Evolutionary conservation across 2,888 invertebrate species (phyloP).

Genomic region (Schrankia costaestrigalis): DNA sequence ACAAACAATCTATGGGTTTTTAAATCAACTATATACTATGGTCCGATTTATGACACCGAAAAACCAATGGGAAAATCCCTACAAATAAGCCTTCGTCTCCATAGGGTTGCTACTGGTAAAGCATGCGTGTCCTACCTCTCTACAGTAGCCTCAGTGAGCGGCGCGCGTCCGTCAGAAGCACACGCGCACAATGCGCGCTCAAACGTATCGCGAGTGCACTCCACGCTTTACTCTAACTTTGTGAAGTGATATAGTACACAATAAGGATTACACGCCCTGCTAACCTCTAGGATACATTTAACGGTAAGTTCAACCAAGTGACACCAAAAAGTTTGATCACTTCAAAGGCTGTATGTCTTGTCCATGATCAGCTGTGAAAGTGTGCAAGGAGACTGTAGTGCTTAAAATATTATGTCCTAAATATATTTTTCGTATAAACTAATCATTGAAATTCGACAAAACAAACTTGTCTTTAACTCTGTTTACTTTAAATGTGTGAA

Average conservation of each 20-base stretch:
- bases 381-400: slow-evolving; percentile 38
- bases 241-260: slow-evolving; percentile 62
- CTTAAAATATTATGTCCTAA: slow-evolving; percentile 30
- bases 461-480: not conserved
- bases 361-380: slow-evolving; percentile 67
- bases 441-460: not conserved
- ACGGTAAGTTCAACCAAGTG: slow-evolving; percentile 50
- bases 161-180: slow-evolving; percentile 59
- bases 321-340: no score
- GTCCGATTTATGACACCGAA: no score
- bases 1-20: no score
- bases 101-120: slow-evolving; percentile 7
- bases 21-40: no score
- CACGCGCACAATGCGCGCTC: slow-evolving; percentile 63
- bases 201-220: slow-evolving; percentile 59
- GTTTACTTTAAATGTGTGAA: slow-evolving; percentile 7
- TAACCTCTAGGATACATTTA: slow-evolving; percentile 22
- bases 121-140: no score
- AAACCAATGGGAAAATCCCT: slow-evolving; percentile 15
- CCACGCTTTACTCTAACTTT: slow-evolving; percentile 46
- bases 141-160: no score
- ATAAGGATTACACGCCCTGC: slow-evolving; percentile 49
- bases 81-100: no score
- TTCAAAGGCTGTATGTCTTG: slow-evolving; percentile 24
- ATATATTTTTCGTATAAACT: not conserved